phyloP scores from a whole-genome alignment of 2,888 invertebrate genomes.

The Entomobrya proxima region DNA sequence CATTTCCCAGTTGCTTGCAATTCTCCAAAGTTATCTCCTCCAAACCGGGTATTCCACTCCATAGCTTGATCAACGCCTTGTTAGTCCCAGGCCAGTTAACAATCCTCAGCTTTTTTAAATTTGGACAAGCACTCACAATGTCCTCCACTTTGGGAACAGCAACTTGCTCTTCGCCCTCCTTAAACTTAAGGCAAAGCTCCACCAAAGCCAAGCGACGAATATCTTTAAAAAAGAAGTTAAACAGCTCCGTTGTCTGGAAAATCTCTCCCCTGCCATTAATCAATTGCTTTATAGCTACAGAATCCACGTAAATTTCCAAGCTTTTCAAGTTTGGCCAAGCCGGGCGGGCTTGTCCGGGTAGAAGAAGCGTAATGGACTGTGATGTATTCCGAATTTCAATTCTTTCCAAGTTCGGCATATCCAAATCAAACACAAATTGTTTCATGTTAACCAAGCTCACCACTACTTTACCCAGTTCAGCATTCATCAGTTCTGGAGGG shows the following conservation, averaged over 20 bases:
- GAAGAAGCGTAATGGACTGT: background rate
- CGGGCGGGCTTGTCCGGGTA: background rate
- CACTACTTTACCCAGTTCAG: too few species aligned
- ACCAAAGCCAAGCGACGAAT: background rate
- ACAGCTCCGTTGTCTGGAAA: background rate
- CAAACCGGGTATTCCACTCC: background rate
- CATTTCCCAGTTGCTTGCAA: background rate
- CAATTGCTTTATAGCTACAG: background rate
- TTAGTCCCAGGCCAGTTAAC: background rate
- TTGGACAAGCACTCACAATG: background rate
- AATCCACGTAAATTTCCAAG: background rate
- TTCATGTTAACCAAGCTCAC: too few species aligned
- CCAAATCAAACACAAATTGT: too few species aligned
- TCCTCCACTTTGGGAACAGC: background rate
- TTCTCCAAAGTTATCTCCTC: background rate
- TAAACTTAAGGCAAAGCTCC: background rate
- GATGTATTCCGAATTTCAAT: background rate
- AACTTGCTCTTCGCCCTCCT: background rate
- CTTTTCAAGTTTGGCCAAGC: background rate
- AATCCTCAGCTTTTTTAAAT: background rate
- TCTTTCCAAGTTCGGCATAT: too few species aligned
- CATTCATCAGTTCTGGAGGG: too few species aligned
- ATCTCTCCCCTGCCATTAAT: too few species aligned
- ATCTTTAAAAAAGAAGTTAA: background rate
- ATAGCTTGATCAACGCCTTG: background rate